A percentile compares a stretch with the other conserved stretches of the same genome.
phyloP scores from a whole-genome alignment of 2,888 invertebrate genomes.

The Ophion ventricosus region DNA sequence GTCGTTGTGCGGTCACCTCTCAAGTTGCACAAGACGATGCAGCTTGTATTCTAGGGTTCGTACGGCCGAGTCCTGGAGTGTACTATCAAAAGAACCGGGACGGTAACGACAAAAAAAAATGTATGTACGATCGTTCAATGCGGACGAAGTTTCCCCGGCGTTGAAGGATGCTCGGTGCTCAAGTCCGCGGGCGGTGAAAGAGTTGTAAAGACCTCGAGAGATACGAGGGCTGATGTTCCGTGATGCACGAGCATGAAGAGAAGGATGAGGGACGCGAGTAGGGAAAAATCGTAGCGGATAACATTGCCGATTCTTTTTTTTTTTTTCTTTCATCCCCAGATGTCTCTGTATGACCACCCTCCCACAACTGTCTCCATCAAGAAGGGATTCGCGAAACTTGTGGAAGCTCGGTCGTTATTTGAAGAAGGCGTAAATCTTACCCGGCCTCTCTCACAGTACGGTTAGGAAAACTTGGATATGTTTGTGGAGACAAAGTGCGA shows the following conservation, averaged over 20 bases:
- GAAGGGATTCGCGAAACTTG: conserved; percentile 80
- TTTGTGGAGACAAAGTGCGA: not conserved
- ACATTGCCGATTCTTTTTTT: conserved; percentile 64
- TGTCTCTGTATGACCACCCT: conserved; percentile 69
- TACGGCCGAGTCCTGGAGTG: conserved; percentile 28
- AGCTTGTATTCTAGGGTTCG: conserved; percentile 13
- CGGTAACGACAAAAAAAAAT: conserved; percentile 52
- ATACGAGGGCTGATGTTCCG: conserved; percentile 50
- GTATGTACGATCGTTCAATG: conserved; percentile 35
- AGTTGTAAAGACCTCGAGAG: conserved; percentile 52
- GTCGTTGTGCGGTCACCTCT: conserved; percentile 22
- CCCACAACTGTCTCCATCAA: conserved; percentile 62
- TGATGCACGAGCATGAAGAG: conserved; percentile 19
- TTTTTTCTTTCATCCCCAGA: conserved; percentile 66
- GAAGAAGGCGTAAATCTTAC: conserved; percentile 79
- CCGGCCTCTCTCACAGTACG: conserved; percentile 75
- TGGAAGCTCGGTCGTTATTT: conserved; percentile 80
- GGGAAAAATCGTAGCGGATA: conserved; percentile 51
- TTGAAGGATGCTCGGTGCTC: conserved; percentile 75
- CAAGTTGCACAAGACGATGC: conserved; percentile 35
- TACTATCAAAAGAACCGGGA: conserved; percentile 41
- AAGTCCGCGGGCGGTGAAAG: conserved; percentile 74
- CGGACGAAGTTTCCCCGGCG: conserved; percentile 44
- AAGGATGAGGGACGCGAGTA: not conserved
- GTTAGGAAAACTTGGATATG: conserved; percentile 48